A percentile compares a stretch with the other conserved stretches of the same genome.
Conservation (phyloP, 2,888 invertebrate species). For the Meiosimyza platycephala region DNA sequence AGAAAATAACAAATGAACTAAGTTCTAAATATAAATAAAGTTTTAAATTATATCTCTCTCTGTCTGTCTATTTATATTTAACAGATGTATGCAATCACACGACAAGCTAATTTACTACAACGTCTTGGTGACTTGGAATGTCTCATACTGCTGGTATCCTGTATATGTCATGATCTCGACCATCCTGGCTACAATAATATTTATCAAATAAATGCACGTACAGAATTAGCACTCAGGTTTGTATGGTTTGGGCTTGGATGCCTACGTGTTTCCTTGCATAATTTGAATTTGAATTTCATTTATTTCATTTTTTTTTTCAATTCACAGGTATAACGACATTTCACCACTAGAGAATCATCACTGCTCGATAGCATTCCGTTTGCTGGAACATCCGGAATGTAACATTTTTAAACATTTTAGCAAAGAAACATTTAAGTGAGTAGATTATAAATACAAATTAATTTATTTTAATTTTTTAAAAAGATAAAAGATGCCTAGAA, state of each 20-base stretch:
- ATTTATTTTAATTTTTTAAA: no score
- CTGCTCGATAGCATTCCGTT: slow-evolving; percentile 85
- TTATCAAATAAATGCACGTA: slow-evolving; percentile 85
- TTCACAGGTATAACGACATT: slow-evolving; percentile 79
- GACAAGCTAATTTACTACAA: slow-evolving; percentile 76
- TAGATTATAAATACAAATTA: slow-evolving; percentile 12
- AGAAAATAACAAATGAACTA: no score
- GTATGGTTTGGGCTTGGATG: slow-evolving; percentile 22
- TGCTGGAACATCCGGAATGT: slow-evolving; percentile 82
- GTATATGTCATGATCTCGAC: slow-evolving; percentile 84
- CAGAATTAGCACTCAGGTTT: slow-evolving; percentile 80
- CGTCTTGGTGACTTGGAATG: slow-evolving; percentile 81
- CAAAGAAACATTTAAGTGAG: slow-evolving; percentile 72
- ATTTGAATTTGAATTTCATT: not conserved
- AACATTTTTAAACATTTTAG: slow-evolving; percentile 81
- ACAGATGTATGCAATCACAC: slow-evolving; percentile 85
- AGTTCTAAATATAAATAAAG: no score
- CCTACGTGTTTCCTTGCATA: not conserved
- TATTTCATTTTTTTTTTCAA: not conserved
- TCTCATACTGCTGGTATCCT: slow-evolving; percentile 80
- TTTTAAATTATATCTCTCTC: not conserved
- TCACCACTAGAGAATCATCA: slow-evolving; percentile 89
- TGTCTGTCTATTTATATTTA: slow-evolving; percentile 27
- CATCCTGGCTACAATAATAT: slow-evolving; percentile 84
- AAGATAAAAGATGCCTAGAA: no score